A percentile compares a stretch with the other conserved stretches of the same genome.
These are phyloP conservation scores for Cydia amplana DNA, from an alignment of 1,140 invertebrate species.

Conservation along the genomic window DNA sequence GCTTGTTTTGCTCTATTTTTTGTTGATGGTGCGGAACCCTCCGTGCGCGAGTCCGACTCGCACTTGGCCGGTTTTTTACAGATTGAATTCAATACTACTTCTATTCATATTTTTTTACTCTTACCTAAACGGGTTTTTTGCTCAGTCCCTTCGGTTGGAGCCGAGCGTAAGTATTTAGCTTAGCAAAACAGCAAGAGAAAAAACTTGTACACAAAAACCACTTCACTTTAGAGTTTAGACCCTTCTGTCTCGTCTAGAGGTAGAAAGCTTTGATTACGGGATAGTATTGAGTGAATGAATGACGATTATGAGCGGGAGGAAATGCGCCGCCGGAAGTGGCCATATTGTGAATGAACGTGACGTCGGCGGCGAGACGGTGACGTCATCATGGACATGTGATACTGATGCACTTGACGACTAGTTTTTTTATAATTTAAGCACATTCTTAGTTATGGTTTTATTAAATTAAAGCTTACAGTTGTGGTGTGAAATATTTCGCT, in stretches of 20 bases:
- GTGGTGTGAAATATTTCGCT: too few relatives aligned
- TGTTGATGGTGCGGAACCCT: too few relatives aligned
- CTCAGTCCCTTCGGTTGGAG: background rate
- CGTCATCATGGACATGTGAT: constrained; percentile 41
- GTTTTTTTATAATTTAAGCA: background rate
- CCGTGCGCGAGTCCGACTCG: too few relatives aligned
- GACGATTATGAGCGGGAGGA: constrained; percentile 39
- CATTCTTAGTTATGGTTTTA: background rate
- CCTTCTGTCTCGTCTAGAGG: background rate
- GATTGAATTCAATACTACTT: too few relatives aligned
- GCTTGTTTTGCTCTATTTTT: too few relatives aligned
- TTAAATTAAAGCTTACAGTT: background rate
- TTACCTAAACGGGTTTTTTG: too few relatives aligned
- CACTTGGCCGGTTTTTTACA: too few relatives aligned
- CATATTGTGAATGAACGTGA: constrained; percentile 70
- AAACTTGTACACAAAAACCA: background rate
- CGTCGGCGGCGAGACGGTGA: constrained; percentile 50
- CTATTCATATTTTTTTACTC: too few relatives aligned
- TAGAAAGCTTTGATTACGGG: constrained; percentile 15
- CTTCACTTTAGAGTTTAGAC: background rate
- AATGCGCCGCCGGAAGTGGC: constrained; percentile 58
- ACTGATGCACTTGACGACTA: constrained; percentile 32
- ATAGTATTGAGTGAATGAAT: constrained; percentile 44
- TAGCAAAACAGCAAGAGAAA: background rate
- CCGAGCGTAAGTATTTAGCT: background rate